Conservation (phyloP, 2,797 vertebrate species). For the Chanos chanos region DNA sequence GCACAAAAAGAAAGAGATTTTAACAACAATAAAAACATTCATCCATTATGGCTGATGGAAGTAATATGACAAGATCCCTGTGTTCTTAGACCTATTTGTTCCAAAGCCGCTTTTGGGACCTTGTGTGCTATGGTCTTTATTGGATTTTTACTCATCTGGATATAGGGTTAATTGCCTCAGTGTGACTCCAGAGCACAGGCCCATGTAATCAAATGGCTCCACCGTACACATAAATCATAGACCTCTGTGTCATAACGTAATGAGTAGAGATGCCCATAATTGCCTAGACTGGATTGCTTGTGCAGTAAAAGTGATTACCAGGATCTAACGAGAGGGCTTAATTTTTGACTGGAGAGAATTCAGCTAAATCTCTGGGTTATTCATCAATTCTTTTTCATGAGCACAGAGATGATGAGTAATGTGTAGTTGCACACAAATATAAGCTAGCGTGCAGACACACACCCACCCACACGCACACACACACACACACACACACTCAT, state of each 20-base stretch:
- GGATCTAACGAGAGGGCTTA: constrained; percentile 59
- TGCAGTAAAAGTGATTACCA: constrained; percentile 59
- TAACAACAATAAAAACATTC: constrained; percentile 43
- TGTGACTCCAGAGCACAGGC: constrained; percentile 59
- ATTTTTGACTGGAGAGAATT: constrained; percentile 54
- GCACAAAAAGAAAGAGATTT: no score
- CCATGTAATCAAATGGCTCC: constrained; percentile 69
- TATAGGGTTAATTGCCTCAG: constrained; percentile 71
- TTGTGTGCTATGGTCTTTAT: constrained; percentile 35
- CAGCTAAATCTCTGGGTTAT: constrained; percentile 33
- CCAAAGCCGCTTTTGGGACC: constrained; percentile 50
- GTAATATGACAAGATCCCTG: constrained; percentile 55
- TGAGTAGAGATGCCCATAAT: constrained; percentile 60
- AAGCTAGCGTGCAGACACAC: constrained; percentile 8
- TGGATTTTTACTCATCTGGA: constrained; percentile 59
- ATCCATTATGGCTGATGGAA: constrained; percentile 38
- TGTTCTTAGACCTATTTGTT: constrained; percentile 67
- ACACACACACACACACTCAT: constrained; percentile 1
- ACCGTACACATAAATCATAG: constrained; percentile 68
- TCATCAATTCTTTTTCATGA: constrained; percentile 36
- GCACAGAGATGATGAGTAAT: constrained; percentile 33
- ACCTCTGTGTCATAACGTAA: constrained; percentile 67
- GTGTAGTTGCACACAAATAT: constrained; percentile 26
- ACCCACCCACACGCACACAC: neutral
- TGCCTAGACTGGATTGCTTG: constrained; percentile 61